Percentiles rank a stretch among this genome's conserved stretches.
phyloP scores from a whole-genome alignment of 2,888 invertebrate genomes.

The Dorcus parallelipipedus region DNA sequence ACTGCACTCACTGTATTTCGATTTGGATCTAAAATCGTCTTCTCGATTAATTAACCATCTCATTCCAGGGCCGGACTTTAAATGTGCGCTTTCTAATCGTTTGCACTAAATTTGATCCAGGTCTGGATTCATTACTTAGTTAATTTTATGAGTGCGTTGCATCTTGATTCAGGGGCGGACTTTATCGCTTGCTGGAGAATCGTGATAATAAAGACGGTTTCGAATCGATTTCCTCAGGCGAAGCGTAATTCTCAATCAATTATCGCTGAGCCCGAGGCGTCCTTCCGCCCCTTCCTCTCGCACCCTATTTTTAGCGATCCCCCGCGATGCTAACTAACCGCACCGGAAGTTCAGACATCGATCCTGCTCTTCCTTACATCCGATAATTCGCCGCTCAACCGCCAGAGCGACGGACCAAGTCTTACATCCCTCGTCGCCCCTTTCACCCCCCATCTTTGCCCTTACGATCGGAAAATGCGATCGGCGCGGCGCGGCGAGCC shows the following conservation, averaged over 20 bases:
- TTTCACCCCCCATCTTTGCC: too few species aligned
- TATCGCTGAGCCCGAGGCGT: neutral
- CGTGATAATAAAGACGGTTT: too few species aligned
- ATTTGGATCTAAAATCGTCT: too few species aligned
- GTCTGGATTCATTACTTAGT: neutral
- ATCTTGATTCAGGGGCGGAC: too few species aligned
- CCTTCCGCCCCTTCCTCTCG: neutral
- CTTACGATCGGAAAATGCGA: too few species aligned
- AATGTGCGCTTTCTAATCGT: too few species aligned
- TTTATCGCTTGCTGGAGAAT: too few species aligned
- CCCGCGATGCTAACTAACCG: constrained; percentile 28
- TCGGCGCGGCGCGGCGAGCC: too few species aligned
- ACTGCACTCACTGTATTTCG: too few species aligned
- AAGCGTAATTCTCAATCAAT: neutral
- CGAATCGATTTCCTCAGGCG: neutral
- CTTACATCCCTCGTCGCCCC: too few species aligned
- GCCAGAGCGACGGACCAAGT: neutral
- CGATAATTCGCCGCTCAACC: constrained; percentile 4
- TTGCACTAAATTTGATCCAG: neutral
- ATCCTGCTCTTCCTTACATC: constrained; percentile 28
- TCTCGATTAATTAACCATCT: too few species aligned
- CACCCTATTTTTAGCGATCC: constrained; percentile 17
- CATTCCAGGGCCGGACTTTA: too few species aligned
- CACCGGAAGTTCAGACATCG: constrained; percentile 30
- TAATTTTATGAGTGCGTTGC: neutral